phyloP scores from a whole-genome alignment of 2,113 vertebrate genomes.

The Bufo gargarizans region DNA sequence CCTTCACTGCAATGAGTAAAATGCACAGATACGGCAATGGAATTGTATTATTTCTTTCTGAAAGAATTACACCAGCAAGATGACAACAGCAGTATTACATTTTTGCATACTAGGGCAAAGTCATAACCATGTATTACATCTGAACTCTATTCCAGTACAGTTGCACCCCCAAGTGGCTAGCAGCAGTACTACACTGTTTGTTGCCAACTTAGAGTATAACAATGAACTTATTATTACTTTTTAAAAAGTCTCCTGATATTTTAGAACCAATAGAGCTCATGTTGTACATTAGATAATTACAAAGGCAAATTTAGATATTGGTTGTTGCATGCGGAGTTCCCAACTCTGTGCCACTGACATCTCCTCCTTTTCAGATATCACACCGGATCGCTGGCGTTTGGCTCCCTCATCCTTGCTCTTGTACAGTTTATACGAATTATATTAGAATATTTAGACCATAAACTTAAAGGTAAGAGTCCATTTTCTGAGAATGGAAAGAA shows the following conservation, averaged over 20 bases:
- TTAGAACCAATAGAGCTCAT: neutral
- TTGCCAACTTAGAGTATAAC: neutral
- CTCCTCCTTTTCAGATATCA: conserved; percentile 82
- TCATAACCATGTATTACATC: too few species aligned
- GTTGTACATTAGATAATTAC: neutral
- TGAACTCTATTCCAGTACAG: too few species aligned
- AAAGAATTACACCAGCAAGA: too few species aligned
- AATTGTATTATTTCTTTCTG: too few species aligned
- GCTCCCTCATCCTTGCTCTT: conserved; percentile 87
- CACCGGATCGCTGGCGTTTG: conserved; percentile 93
- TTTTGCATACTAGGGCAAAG: too few species aligned
- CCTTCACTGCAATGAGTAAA: too few species aligned
- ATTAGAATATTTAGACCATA: conserved; percentile 89
- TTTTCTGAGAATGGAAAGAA: neutral
- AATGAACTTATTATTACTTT: too few species aligned
- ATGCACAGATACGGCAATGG: too few species aligned
- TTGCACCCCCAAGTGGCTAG: neutral
- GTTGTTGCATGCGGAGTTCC: neutral
- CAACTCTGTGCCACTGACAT: conserved; percentile 8
- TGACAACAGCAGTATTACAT: too few species aligned
- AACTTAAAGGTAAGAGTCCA: conserved; percentile 79
- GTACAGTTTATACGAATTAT: conserved; percentile 84
- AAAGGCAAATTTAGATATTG: neutral
- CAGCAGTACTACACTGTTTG: neutral
- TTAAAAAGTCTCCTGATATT: too few species aligned